These are phyloP conservation scores for Columbina picui DNA, from an alignment of 2,113 vertebrate genomes.

Conservation along the genomic window DNA sequence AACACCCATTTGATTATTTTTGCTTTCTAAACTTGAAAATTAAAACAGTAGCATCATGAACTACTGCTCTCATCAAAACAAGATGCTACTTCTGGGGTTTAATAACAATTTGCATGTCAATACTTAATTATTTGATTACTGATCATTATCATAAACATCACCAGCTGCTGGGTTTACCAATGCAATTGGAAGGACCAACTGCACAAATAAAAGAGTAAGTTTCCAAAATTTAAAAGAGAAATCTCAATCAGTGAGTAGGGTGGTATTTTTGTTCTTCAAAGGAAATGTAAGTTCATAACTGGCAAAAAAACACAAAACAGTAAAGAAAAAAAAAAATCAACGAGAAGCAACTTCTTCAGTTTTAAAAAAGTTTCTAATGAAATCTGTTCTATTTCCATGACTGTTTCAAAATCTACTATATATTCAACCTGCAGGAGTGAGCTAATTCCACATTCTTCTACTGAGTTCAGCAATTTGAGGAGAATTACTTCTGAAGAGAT, in stretches of 20 bases:
- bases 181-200: neutral
- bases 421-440: neutral
- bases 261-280: neutral
- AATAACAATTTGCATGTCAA: conserved; percentile 16
- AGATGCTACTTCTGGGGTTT: neutral
- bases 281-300: neutral
- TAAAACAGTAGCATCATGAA: neutral
- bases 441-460: neutral
- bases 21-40: neutral
- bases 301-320: neutral
- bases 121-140: conserved; percentile 31
- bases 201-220: neutral
- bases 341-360: neutral
- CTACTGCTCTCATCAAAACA: neutral
- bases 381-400: neutral
- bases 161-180: neutral
- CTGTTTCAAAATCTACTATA: neutral
- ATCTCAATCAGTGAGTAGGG: neutral
- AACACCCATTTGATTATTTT: neutral
- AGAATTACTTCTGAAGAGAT: neutral
- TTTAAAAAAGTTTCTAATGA: neutral
- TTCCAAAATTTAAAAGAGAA: neutral
- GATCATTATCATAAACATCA: neutral
- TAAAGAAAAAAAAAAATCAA: neutral
- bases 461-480: neutral